Percentiles rank a stretch among this genome's conserved stretches.
Evolutionary conservation across 2,888 invertebrate genomes (phyloP).

Genomic region (Apoda limacodes): DNA sequence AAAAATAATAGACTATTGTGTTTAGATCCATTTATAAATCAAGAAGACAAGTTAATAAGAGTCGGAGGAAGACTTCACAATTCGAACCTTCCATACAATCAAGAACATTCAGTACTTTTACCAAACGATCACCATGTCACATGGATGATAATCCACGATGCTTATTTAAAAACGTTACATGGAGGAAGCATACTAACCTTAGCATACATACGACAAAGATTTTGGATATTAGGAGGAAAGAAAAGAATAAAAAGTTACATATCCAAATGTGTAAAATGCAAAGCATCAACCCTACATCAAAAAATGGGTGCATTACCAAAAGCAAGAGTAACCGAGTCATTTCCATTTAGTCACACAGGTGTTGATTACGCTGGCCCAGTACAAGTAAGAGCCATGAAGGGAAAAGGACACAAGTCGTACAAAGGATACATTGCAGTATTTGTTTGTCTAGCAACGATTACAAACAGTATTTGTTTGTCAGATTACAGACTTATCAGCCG

Average conservation of each 20-base stretch:
- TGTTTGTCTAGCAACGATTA: slow-evolving; percentile 3
- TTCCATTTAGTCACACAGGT: slow-evolving; percentile 10
- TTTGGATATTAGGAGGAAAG: slow-evolving; percentile 12
- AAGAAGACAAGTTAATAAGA: no score
- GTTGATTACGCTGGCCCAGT: slow-evolving; percentile 15
- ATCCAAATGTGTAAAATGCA: slow-evolving; percentile 7
- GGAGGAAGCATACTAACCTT: slow-evolving; percentile 11
- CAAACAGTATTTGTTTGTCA: slow-evolving; percentile 19
- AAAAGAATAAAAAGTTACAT: slow-evolving; percentile 5
- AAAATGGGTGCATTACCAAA: slow-evolving; percentile 12
- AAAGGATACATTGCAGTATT: slow-evolving; percentile 8
- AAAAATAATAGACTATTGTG: no score
- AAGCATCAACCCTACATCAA: slow-evolving; percentile 7
- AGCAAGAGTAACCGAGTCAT: slow-evolving; percentile 6
- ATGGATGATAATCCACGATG: slow-evolving; percentile 16
- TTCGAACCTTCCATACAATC: no score
- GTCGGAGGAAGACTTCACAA: no score
- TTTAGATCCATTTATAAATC: no score
- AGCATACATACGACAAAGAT: slow-evolving; percentile 7
- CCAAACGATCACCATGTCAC: no score
- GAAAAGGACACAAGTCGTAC: slow-evolving; percentile 8
- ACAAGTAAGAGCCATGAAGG: slow-evolving; percentile 9
- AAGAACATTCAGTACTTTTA: no score
- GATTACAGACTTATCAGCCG: slow-evolving; percentile 17
- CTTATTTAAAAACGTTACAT: slow-evolving; percentile 20